phyloP scores from a whole-genome alignment of 2,797 vertebrate genomes.

The Strix occidentalis region DNA sequence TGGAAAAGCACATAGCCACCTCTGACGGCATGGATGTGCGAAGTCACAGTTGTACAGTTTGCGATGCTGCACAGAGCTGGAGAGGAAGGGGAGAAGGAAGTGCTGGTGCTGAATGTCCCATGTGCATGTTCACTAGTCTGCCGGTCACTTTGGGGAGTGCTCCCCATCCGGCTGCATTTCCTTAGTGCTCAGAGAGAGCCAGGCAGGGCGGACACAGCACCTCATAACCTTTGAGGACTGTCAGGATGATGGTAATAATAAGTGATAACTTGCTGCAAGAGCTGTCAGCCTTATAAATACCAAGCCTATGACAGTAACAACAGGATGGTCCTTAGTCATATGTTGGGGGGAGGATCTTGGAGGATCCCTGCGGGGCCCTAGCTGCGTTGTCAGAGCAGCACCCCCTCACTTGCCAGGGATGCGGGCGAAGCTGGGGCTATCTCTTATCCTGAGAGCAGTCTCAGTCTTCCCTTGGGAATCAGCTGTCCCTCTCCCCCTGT shows the following conservation, averaged over 20 bases:
- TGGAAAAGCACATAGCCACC: not conserved
- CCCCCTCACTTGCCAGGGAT: not conserved
- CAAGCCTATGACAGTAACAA: not conserved
- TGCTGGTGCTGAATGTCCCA: not conserved
- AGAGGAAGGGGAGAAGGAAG: not conserved
- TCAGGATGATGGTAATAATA: not conserved
- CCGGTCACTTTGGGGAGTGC: not conserved
- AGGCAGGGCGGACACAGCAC: not conserved
- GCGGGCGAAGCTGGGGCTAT: not conserved
- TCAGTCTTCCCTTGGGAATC: slow-evolving; percentile 27
- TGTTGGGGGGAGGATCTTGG: not conserved
- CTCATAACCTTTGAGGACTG: not conserved
- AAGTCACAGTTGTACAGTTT: not conserved
- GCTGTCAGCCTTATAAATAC: slow-evolving; percentile 24
- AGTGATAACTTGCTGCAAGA: not conserved
- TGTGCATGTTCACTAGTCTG: not conserved
- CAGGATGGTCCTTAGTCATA: not conserved
- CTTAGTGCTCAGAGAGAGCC: not conserved
- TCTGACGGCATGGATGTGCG: not conserved
- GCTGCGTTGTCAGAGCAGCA: not conserved
- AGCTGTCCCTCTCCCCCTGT: slow-evolving; percentile 36
- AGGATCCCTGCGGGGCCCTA: not conserved
- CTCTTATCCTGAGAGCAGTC: not conserved
- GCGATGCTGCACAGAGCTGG: not conserved
- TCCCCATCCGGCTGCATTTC: not conserved